phyloP scores from a whole-genome alignment of 2,888 invertebrate genomes.

The Caprella mutica region DNA sequence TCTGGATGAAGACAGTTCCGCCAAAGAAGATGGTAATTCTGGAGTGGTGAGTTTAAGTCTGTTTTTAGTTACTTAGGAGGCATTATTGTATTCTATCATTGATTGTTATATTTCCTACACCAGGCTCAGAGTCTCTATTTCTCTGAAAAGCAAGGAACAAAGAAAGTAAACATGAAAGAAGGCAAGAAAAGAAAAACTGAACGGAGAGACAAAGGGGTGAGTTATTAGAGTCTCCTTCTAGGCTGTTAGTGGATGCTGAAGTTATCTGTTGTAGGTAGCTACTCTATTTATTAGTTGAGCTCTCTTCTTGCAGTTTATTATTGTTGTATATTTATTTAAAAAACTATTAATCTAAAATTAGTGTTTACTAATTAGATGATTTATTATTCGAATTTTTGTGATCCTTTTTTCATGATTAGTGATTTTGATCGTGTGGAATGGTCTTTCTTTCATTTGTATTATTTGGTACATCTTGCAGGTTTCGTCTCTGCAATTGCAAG shows the following conservation, averaged over 20 bases:
- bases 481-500: too few relatives aligned
- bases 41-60: slow-evolving; percentile 2
- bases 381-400: not conserved
- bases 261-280: too few relatives aligned
- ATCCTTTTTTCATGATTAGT: not conserved
- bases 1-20: slow-evolving; percentile 1
- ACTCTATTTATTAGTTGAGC: too few relatives aligned
- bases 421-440: not conserved
- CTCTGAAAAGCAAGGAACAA: slow-evolving; percentile 66
- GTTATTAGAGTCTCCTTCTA: slow-evolving; percentile 36
- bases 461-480: too few relatives aligned
- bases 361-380: not conserved
- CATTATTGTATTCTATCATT: not conserved
- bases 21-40: slow-evolving; percentile 1
- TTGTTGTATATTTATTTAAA: too few relatives aligned
- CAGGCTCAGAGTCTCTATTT: slow-evolving; percentile 51
- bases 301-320: too few relatives aligned
- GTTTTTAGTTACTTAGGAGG: not conserved
- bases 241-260: too few relatives aligned
- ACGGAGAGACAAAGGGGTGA: slow-evolving; percentile 63
- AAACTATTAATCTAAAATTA: too few relatives aligned
- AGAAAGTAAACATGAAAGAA: slow-evolving; percentile 56
- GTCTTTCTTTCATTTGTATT: too few relatives aligned
- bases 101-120: slow-evolving; percentile 16
- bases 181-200: slow-evolving; percentile 56